A percentile compares a stretch with the other conserved stretches of the same genome.
These are phyloP conservation scores for Pachyseris speciosa DNA, from an alignment of 64 coral and sea anemone species.

Conservation along the genomic window DNA sequence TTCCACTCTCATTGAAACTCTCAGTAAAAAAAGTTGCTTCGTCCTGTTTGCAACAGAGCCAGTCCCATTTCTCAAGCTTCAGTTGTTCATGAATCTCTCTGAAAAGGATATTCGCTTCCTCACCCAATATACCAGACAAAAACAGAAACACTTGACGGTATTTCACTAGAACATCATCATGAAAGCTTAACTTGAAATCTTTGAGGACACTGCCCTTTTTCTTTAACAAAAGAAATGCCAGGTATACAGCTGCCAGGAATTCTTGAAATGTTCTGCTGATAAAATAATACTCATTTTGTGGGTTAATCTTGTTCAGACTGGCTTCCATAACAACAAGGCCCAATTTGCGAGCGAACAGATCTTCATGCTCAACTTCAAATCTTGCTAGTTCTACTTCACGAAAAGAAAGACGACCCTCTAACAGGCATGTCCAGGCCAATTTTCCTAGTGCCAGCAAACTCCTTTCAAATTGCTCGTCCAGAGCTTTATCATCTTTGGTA, in stretches of 20 bases:
- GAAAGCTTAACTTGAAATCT: background rate
- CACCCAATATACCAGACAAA: background rate
- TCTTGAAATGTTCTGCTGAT: conserved; percentile 13
- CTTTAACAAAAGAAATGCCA: background rate
- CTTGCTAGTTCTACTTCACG: background rate
- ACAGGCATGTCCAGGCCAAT: background rate
- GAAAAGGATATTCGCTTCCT: background rate
- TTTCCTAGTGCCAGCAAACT: background rate
- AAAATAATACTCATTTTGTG: background rate
- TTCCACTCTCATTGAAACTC: background rate
- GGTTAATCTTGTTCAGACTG: background rate
- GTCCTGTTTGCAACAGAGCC: background rate
- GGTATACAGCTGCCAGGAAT: background rate
- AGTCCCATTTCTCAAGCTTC: background rate
- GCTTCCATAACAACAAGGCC: background rate
- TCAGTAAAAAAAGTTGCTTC: background rate
- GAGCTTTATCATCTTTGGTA: background rate
- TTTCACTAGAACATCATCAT: background rate
- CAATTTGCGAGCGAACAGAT: background rate
- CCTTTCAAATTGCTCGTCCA: background rate
- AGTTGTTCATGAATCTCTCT: background rate
- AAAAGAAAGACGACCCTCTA: background rate
- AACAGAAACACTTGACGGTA: background rate
- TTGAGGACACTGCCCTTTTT: background rate
- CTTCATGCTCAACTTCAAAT: background rate